These are phyloP conservation scores for Lutraria lutraria DNA, from an alignment of 2,888 invertebrate species.

Conservation along the genomic window DNA sequence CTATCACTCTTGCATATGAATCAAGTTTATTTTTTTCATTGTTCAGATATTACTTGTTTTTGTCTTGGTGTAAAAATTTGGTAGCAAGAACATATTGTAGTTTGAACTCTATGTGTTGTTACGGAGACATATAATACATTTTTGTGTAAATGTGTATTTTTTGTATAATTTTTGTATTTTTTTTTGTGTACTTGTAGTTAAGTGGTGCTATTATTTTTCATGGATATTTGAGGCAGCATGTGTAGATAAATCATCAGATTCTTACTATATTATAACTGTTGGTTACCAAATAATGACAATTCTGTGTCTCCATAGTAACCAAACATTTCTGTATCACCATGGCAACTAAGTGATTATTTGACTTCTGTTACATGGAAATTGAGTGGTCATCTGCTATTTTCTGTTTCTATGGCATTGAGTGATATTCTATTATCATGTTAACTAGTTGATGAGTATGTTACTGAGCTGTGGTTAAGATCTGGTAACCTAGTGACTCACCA, in stretches of 20 bases:
- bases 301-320: too few relatives aligned
- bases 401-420: too few relatives aligned
- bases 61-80: background rate
- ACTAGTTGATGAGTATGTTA: too few relatives aligned
- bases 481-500: too few relatives aligned
- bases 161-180: constrained; percentile 28
- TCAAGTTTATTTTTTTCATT: background rate
- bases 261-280: background rate
- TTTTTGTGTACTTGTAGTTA: constrained; percentile 33
- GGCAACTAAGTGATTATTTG: too few relatives aligned
- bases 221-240: constrained; percentile 55
- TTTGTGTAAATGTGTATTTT: constrained; percentile 28
- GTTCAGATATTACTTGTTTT: constrained; percentile 18
- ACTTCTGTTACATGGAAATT: too few relatives aligned
- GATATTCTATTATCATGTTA: too few relatives aligned
- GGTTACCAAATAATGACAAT: too few relatives aligned
- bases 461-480: too few relatives aligned
- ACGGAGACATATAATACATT: constrained; percentile 18
- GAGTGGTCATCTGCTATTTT: too few relatives aligned
- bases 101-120: constrained; percentile 12
- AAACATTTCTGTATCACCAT: too few relatives aligned
- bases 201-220: constrained; percentile 54
- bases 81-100: background rate
- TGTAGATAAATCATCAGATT: constrained; percentile 26
- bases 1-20: background rate